These are phyloP conservation scores for Volucella inanis DNA, from an alignment of 2,888 invertebrate species.

Conservation along the genomic window DNA sequence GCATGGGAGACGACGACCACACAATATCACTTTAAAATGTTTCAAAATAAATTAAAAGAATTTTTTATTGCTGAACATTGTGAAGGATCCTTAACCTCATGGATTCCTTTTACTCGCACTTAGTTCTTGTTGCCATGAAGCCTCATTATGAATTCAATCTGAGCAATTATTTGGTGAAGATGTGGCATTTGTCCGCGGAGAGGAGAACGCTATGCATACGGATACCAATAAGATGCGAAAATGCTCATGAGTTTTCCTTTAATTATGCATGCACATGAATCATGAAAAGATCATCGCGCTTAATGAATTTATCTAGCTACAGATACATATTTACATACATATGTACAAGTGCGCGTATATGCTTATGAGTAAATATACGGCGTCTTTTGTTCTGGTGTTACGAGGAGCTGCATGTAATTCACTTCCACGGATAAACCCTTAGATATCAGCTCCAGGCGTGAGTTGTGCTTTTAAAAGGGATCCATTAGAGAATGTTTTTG, in stretches of 20 bases:
- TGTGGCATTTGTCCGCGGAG: conserved; percentile 52
- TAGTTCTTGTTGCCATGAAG: conserved; percentile 26
- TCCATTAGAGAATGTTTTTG: conserved; percentile 58
- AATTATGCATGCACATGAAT: conserved; percentile 84
- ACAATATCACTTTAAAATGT: conserved; percentile 64
- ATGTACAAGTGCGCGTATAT: no score
- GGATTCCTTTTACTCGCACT: conserved; percentile 3
- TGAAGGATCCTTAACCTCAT: conserved; percentile 70
- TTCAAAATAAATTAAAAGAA: conserved; percentile 62
- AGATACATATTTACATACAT: no score
- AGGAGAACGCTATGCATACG: conserved; percentile 13
- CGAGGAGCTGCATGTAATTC: conserved; percentile 47
- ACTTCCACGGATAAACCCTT: conserved; percentile 7
- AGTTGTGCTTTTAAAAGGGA: conserved; percentile 60
- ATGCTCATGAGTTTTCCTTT: conserved; percentile 77
- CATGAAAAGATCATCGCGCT: conserved; percentile 82
- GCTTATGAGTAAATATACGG: background rate
- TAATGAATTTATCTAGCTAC: conserved; percentile 56
- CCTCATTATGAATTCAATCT: conserved; percentile 72
- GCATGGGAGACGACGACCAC: conserved; percentile 36
- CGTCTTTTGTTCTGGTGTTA: conserved; percentile 61
- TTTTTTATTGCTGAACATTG: conserved; percentile 49
- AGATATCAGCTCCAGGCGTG: conserved; percentile 45
- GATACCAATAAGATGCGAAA: conserved; percentile 21
- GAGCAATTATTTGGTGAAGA: conserved; percentile 71